Evolutionary conservation across 2,888 invertebrate genomes (phyloP).

Genomic region (Lepidocyrtoides sp.): DNA sequence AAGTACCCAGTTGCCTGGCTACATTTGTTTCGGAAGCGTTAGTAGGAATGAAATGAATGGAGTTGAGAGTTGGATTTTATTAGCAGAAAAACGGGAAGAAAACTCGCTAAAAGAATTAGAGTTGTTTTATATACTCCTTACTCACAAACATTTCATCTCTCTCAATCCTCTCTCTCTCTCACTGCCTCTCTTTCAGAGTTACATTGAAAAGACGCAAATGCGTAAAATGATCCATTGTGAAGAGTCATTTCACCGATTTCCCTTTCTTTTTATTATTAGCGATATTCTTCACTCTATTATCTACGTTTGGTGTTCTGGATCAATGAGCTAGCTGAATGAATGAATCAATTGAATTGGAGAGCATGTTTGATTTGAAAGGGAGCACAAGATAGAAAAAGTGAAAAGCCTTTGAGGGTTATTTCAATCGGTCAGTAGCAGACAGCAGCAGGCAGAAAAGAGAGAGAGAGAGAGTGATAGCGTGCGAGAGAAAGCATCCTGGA

Average conservation of each 20-base stretch:
- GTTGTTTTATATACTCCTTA: conserved; percentile 20
- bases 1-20: no score
- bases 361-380: conserved; percentile 40
- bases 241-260: neutral
- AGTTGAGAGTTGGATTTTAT: conserved; percentile 46
- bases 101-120: conserved; percentile 15
- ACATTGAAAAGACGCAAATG: conserved; percentile 21
- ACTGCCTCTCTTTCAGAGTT: neutral
- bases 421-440: conserved; percentile 23
- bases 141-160: conserved; percentile 52
- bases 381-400: neutral
- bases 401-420: conserved; percentile 32
- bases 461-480: no score
- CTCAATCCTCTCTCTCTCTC: neutral
- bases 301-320: conserved; percentile 28
- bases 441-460: neutral
- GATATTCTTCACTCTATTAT: neutral
- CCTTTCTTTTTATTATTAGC: conserved; percentile 22
- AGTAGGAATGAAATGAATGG: conserved; percentile 6
- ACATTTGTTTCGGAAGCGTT: neutral
- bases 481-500: no score
- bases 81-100: conserved; percentile 11
- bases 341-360: conserved; percentile 14
- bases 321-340: conserved; percentile 45
- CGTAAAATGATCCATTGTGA: conserved; percentile 56